Evolutionary conservation across 2,888 invertebrate genomes (phyloP).

Genomic region (Lamproptera curius): DNA sequence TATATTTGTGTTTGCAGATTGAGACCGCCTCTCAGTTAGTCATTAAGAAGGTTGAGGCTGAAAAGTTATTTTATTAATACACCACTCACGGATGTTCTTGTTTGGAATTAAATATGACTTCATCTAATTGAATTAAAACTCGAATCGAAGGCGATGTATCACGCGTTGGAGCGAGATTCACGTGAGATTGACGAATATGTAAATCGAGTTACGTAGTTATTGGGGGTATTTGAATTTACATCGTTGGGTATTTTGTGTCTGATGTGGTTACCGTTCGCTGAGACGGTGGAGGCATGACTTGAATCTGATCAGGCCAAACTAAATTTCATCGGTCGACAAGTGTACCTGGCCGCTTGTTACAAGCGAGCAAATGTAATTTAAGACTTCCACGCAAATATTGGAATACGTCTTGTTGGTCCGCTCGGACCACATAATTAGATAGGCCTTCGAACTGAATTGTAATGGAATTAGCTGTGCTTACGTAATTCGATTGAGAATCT

Average conservation of each 20-base stretch:
- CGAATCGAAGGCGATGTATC: neutral
- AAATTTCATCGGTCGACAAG: conserved; percentile 63
- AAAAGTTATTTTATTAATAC: conserved; percentile 71
- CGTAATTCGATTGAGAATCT: conserved; percentile 5
- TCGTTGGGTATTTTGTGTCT: conserved; percentile 38
- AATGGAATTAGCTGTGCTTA: conserved; percentile 33
- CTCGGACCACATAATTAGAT: conserved; percentile 52
- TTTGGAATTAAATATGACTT: neutral
- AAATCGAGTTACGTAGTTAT: conserved; percentile 16
- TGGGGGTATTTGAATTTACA: conserved; percentile 29
- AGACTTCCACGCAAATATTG: conserved; percentile 71
- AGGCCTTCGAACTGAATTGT: conserved; percentile 56
- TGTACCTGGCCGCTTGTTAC: conserved; percentile 68
- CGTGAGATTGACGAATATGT: conserved; percentile 5
- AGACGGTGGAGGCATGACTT: conserved; percentile 52
- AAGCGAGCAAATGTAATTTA: conserved; percentile 68
- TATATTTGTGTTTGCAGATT: conserved; percentile 78
- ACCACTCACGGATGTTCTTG: conserved; percentile 32
- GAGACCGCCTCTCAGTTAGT: conserved; percentile 69
- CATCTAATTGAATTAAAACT: neutral
- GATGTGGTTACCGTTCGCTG: conserved; percentile 48
- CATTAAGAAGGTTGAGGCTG: conserved; percentile 63
- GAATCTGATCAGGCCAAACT: conserved; percentile 65
- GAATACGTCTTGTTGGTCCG: conserved; percentile 58
- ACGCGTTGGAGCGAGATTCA: neutral